Conservation (phyloP, 1,140 invertebrate genomes). For the Mamestra configurata region DNA sequence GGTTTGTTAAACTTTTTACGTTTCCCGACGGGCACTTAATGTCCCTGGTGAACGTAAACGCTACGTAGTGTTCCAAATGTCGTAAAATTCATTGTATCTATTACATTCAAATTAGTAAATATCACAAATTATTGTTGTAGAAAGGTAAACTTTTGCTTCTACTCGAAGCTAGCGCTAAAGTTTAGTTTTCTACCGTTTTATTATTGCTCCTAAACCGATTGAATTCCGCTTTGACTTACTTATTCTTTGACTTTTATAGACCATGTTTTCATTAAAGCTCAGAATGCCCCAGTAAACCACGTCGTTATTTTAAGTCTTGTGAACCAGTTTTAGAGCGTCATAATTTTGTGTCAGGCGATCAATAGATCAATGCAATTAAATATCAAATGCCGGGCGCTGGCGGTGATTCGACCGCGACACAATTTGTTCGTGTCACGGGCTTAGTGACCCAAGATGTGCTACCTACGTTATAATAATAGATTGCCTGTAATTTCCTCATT, state of each 20-base stretch:
- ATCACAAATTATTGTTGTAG: slow-evolving; percentile 26
- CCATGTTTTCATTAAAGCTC: background rate
- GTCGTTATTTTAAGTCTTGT: background rate
- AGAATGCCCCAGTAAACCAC: background rate
- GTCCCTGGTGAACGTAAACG: background rate
- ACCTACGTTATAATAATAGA: slow-evolving; percentile 22
- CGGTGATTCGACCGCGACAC: slow-evolving; percentile 6
- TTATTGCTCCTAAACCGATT: background rate
- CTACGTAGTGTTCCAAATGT: background rate
- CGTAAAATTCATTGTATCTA: background rate
- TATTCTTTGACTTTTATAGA: background rate
- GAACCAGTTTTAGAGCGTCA: slow-evolving; percentile 24
- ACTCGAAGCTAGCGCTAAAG: background rate
- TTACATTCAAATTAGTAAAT: slow-evolving; percentile 17
- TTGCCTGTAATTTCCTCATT: slow-evolving; percentile 24
- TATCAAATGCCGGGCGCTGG: background rate
- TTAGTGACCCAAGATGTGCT: slow-evolving; percentile 17
- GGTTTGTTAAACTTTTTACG: slow-evolving; percentile 38
- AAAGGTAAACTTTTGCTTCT: slow-evolving; percentile 17
- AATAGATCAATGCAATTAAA: slow-evolving; percentile 45
- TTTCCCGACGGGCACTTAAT: slow-evolving; percentile 32
- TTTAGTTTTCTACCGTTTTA: slow-evolving; percentile 30
- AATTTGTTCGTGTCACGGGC: slow-evolving; percentile 16
- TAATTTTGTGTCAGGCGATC: slow-evolving; percentile 18
- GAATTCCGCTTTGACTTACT: background rate